Conservation (phyloP, 2,113 vertebrate species). For the Australoheros scitulus region DNA sequence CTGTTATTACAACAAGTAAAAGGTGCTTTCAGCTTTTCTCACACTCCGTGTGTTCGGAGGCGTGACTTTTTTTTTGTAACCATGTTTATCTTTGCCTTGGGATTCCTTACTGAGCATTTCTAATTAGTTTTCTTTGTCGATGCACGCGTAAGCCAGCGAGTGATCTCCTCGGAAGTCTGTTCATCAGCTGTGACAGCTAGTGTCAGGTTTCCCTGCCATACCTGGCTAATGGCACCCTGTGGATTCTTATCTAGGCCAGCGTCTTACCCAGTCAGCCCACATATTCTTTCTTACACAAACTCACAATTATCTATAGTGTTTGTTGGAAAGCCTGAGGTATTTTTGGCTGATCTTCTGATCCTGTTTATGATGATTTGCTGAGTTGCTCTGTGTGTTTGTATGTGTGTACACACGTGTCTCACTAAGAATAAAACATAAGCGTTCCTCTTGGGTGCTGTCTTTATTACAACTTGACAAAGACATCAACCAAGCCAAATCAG, state of each 20-base stretch:
- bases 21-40: background rate
- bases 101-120: constrained; percentile 15
- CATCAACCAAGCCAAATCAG: constrained; percentile 30
- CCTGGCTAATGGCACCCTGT: constrained; percentile 62
- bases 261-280: constrained; percentile 39
- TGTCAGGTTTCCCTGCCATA: constrained; percentile 41
- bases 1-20: background rate
- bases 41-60: background rate
- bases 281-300: constrained; percentile 39
- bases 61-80: constrained; percentile 8
- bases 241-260: constrained; percentile 64
- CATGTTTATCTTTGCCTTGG: constrained; percentile 20
- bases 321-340: constrained; percentile 46
- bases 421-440: constrained; percentile 35
- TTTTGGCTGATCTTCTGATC: constrained; percentile 51
- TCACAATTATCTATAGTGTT: constrained; percentile 39
- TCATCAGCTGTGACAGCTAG: constrained; percentile 55
- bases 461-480: constrained; percentile 22
- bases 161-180: constrained; percentile 41
- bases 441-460: constrained; percentile 12
- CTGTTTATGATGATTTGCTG: constrained; percentile 43
- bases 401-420: background rate
- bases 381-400: constrained; percentile 4
- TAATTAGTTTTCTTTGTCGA: constrained; percentile 42
- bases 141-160: constrained; percentile 9